Evolutionary conservation across 1,140 invertebrate genomes (phyloP).

Genomic region (Dreissena rostriformis): DNA sequence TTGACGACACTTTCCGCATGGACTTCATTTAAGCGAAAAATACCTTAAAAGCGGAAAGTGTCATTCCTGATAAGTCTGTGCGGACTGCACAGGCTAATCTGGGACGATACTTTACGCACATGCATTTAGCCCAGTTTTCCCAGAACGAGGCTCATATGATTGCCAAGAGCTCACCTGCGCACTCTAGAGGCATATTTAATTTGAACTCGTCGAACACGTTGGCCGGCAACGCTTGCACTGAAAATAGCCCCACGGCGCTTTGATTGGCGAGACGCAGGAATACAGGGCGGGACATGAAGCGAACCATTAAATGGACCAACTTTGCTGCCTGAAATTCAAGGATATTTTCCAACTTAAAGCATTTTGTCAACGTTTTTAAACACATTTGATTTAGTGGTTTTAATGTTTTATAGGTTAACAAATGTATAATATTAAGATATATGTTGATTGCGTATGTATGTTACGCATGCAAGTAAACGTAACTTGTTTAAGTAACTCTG

Average conservation of each 20-base stretch:
- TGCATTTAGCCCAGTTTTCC: background rate
- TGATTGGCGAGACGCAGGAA: constrained; percentile 1
- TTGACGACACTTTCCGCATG: background rate
- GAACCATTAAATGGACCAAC: constrained; percentile 20
- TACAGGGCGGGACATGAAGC: constrained; percentile 15
- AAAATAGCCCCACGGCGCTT: constrained; percentile 4
- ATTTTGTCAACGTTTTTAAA: no score
- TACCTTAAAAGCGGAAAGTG: background rate
- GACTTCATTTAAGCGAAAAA: background rate
- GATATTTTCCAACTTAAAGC: no score
- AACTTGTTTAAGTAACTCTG: no score
- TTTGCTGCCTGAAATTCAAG: constrained; percentile 20
- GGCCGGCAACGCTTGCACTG: background rate
- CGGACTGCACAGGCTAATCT: no score
- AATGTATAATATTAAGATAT: no score
- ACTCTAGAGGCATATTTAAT: background rate
- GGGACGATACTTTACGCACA: background rate
- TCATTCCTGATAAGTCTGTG: background rate
- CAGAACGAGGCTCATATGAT: background rate
- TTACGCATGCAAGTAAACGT: no score
- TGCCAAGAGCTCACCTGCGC: constrained; percentile 3
- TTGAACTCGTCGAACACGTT: constrained; percentile 27
- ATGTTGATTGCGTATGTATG: no score
- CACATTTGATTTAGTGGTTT: no score
- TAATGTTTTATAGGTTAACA: no score